Conservation (phyloP, 2,113 vertebrate genomes). For the Siniperca chuatsi region DNA sequence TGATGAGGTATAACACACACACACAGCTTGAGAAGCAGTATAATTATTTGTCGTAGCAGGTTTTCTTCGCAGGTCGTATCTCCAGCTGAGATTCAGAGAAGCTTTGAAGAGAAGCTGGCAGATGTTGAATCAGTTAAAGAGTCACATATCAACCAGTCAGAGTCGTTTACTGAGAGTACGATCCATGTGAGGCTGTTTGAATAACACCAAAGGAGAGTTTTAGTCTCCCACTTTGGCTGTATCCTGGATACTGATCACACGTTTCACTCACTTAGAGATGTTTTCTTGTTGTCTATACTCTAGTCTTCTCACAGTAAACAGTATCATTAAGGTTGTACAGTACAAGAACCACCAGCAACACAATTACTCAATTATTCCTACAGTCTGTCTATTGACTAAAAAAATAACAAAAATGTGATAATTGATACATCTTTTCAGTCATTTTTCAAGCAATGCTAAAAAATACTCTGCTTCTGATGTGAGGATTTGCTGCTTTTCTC, state of each 20-base stretch:
- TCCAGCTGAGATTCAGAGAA: slow-evolving; percentile 35
- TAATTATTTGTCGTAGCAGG: slow-evolving; percentile 43
- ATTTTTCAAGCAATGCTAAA: not conserved
- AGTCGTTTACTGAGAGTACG: not conserved
- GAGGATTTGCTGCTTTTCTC: not conserved
- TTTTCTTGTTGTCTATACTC: not conserved
- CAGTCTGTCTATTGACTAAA: not conserved
- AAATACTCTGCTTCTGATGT: not conserved
- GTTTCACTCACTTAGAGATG: not conserved
- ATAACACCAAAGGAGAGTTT: not conserved
- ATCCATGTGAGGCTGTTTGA: not conserved
- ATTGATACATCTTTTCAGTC: not conserved
- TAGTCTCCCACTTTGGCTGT: not conserved
- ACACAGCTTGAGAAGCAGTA: slow-evolving; percentile 6
- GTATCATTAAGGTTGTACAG: not conserved
- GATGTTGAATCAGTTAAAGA: not conserved
- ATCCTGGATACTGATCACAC: not conserved
- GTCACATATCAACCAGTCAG: not conserved
- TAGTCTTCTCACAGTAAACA: not conserved
- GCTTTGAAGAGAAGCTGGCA: slow-evolving; percentile 41
- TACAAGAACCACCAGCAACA: too few species aligned
- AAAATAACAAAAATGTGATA: not conserved
- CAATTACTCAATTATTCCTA: too few species aligned
- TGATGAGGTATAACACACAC: slow-evolving; percentile 36
- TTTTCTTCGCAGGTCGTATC: slow-evolving; percentile 26